phyloP scores from a whole-genome alignment of 2,888 invertebrate genomes.

The Leptarthrus brevirostris region DNA sequence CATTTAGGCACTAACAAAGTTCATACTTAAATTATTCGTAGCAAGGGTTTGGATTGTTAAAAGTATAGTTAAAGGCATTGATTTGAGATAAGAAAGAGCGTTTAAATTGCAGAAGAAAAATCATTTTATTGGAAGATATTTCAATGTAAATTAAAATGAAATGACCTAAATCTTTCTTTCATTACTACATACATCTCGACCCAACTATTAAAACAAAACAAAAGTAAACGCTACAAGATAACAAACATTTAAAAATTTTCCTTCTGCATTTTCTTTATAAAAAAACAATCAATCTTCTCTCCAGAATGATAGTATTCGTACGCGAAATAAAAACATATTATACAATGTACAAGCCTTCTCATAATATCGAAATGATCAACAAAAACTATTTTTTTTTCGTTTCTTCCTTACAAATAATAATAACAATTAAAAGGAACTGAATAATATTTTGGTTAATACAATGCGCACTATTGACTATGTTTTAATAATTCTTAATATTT shows the following conservation, averaged over 20 bases:
- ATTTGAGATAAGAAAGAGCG: neutral
- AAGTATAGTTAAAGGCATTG: neutral
- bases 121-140: too few relatives aligned
- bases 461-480: neutral
- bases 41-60: neutral
- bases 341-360: neutral
- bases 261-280: too few relatives aligned
- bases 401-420: neutral
- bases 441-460: neutral
- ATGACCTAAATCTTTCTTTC: too few relatives aligned
- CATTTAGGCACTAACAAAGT: conserved; percentile 16
- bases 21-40: neutral
- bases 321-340: too few relatives aligned
- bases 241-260: too few relatives aligned
- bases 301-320: too few relatives aligned
- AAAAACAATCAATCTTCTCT: too few relatives aligned
- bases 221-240: neutral
- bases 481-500: conserved; percentile 11
- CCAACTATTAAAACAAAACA: too few relatives aligned
- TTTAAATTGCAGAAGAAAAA: neutral
- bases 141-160: too few relatives aligned
- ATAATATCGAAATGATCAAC: neutral
- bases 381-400: too few relatives aligned
- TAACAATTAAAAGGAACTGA: conserved; percentile 12
- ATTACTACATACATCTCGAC: too few relatives aligned